Base-by-base conservation (phyloP, 2,888 invertebrate genomes). In the Drosophila buzzatii region DNA sequence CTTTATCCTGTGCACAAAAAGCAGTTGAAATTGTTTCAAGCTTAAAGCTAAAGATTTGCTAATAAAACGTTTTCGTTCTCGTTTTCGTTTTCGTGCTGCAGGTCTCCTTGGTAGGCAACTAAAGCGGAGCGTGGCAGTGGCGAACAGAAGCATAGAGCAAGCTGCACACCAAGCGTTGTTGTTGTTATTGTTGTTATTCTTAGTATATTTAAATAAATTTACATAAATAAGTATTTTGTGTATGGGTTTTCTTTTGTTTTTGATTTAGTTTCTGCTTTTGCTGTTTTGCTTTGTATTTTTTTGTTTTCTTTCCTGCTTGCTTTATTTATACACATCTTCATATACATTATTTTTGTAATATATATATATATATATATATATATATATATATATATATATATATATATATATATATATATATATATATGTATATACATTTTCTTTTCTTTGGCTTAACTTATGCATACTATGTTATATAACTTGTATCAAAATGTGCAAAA, bases 371-470 rank as follows among this genome's bases (percentile, higher is more conserved):
- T 20, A 20, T 20, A 20, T n/a, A 5, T 44, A 2, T 18, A 10
- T 42, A 5, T 42, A 5, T 42, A 12, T 18, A 5, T 18, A 18
- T 23, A 16, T 27, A 33, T 47, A 16, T 47, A 27, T 45, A 23
- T 44, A 23, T 45, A 31, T 23, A 14, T 45, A 8, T 45, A 16
- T 27, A 9, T 47, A 27, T 27, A 47, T 9, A 27, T 66, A 69
- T 64, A 77, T 71, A 77, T 76, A 81, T 87, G 81, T 87, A 81
- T 89, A 63, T 81, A 83, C 78, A 85, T 84, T 80, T 85, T 82
- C 56, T 73, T 81, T 91, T 92, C 92, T 92, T 92, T 92, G 92
- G 92, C 92, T 92, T 92, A 92, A 91, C 93, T 92, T 92, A 92
- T 85, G 79, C 80, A 83, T 89, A 88, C 83, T 76, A 78, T 70